Base-by-base conservation (phyloP, 2,888 invertebrate species). In the Kryphioiulus occultus region DNA sequence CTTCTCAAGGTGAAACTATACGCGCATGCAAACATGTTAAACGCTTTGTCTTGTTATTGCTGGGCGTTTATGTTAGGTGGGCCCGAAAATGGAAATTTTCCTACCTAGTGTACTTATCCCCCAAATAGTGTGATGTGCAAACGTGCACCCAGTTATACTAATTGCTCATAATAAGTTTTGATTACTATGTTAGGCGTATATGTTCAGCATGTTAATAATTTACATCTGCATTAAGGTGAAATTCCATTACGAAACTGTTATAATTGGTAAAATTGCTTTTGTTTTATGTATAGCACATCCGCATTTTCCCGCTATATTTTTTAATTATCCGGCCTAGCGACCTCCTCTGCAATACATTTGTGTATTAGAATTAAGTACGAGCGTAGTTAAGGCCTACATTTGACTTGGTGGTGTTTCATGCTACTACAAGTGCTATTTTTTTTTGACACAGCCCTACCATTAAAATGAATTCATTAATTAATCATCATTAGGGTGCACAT, bases 391-490 rank as follows among this genome's bases (percentile, higher is more conserved):
- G 3, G 15, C 78, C 30, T 1, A 32, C 17, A 78, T 78, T 78
- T 78, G 30, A 53, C 78, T 32, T 78, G 4, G 30, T 30, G 15
- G 26, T 68, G 68, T 68, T 26, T 68, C 68, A 68, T n/a, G 12
- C 68, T 32, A 32, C 30, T 78, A 30, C n/a, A 78, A 78, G 78
- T 78, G 78, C 78, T 32, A 0, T 78, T 78, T 30, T 78, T 78
- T 78, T 32, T 59, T 22, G 68, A 59, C 3, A 35, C 78, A 78
- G 30, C 78, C 3, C 30, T 30, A 17, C 26, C 78, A 78, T 78
- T 78, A 78, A 32, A 78, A 78, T 78, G 78, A 30, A 78, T 78
- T 26, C 78, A 78, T 78, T 78, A 78, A 78, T 78, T 78, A 78
- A 78, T 78, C 78, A 78, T 78, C 78, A 78, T 78, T 78, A 78